Conservation (phyloP, 64 coral and sea anemone genomes). For the Trachythela sp. region DNA sequence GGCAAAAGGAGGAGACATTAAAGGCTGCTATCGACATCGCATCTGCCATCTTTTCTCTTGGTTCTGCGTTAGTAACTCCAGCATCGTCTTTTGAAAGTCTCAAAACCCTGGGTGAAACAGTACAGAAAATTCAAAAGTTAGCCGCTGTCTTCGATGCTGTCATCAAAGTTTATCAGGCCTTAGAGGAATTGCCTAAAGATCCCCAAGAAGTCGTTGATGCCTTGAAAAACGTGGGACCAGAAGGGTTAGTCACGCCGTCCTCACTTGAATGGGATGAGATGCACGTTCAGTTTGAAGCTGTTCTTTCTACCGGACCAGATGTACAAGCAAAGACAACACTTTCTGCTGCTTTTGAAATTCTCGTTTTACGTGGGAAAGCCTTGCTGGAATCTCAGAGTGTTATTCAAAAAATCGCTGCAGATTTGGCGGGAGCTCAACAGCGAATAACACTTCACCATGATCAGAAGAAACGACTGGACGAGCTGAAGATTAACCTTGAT, state of each 20-base stretch:
- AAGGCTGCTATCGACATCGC: constrained; percentile 13
- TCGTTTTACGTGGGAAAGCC: constrained; percentile 20
- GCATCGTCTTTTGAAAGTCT: neutral
- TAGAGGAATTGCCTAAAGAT: neutral
- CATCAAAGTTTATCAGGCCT: neutral
- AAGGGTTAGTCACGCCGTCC: neutral
- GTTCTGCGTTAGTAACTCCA: constrained; percentile 9
- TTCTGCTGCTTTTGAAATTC: constrained; percentile 20
- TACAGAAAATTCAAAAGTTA: constrained; percentile 25
- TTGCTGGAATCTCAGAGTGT: neutral
- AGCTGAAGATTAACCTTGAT: neutral
- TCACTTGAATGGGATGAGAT: constrained; percentile 29
- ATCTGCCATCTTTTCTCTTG: neutral
- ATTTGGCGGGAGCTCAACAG: constrained; percentile 10
- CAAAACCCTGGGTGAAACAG: neutral
- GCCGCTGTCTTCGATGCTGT: constrained; percentile 11
- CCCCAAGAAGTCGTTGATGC: neutral
- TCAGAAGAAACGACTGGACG: constrained; percentile 29
- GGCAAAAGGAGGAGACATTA: neutral
- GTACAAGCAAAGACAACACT: neutral
- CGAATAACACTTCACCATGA: constrained; percentile 1
- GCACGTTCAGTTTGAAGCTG: constrained; percentile 4
- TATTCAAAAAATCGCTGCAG: constrained; percentile 23
- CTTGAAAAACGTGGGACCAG: neutral
- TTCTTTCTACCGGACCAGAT: neutral